Percentiles rank a stretch among this genome's conserved stretches.
Evolutionary conservation across 1,140 invertebrate genomes (phyloP).

Genomic region (Drosophila ogumai): DNA sequence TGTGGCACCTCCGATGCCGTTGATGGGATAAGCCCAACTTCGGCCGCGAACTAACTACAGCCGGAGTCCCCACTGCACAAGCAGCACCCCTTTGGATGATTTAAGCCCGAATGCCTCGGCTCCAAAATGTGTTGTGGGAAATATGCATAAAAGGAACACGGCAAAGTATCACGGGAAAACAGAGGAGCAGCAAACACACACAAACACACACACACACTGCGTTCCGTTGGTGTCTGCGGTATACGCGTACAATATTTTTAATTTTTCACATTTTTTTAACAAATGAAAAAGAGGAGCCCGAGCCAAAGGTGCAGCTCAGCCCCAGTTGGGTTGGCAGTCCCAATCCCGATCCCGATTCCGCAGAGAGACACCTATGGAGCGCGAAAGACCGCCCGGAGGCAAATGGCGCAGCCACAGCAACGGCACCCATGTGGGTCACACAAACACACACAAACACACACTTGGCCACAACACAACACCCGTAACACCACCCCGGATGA

Average conservation of each 20-base stretch:
- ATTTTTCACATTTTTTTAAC: conserved; percentile 74
- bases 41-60: conserved; percentile 70
- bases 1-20: conserved; percentile 64
- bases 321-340: conserved; percentile 22
- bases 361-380: conserved; percentile 49
- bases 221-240: conserved; percentile 34
- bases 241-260: conserved; percentile 72
- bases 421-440: conserved; percentile 71
- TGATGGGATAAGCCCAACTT: conserved; percentile 80
- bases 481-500: neutral
- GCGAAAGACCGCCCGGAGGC: conserved; percentile 57
- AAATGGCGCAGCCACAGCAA: conserved; percentile 46
- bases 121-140: conserved; percentile 79
- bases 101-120: conserved; percentile 72
- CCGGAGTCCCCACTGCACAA: neutral
- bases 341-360: conserved; percentile 7
- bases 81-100: conserved; percentile 56
- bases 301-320: conserved; percentile 60
- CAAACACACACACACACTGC: conserved; percentile 1
- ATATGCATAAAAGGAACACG: conserved; percentile 79
- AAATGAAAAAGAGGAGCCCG: conserved; percentile 36
- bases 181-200: conserved; percentile 1
- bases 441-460: neutral
- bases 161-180: conserved; percentile 35
- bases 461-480: conserved; percentile 20